These are phyloP conservation scores for Mesorhabditis belari DNA, from an alignment of 2,888 invertebrate genomes.

Conservation along the genomic window DNA sequence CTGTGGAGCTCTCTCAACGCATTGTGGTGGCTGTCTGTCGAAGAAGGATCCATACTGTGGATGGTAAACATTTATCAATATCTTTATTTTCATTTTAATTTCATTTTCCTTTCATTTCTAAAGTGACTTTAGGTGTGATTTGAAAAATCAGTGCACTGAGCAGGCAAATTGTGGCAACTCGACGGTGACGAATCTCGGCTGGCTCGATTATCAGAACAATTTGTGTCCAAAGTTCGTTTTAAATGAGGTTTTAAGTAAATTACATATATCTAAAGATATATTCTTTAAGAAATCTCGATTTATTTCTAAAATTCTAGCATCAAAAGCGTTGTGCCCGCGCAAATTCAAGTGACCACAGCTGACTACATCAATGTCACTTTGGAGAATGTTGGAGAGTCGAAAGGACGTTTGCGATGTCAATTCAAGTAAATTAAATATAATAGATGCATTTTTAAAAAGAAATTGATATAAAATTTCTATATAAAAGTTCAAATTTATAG, in stretches of 20 bases:
- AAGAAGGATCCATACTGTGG: constrained; percentile 85
- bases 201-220: constrained; percentile 32
- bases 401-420: constrained; percentile 19
- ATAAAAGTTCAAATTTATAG: too few relatives aligned
- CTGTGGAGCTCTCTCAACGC: constrained; percentile 22
- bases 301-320: too few relatives aligned
- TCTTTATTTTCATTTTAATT: constrained; percentile 27
- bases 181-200: constrained; percentile 27
- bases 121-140: constrained; percentile 11
- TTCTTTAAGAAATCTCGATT: too few relatives aligned
- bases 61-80: too few relatives aligned
- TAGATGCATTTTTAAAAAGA: too few relatives aligned
- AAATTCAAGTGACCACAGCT: constrained; percentile 45
- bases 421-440: constrained; percentile 16
- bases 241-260: not conserved
- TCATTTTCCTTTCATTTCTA: not conserved
- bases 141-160: constrained; percentile 25
- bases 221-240: constrained; percentile 25
- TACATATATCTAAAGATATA: not conserved
- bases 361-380: constrained; percentile 70
- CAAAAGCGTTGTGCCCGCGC: constrained; percentile 37
- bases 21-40: constrained; percentile 18
- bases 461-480: too few relatives aligned
- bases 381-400: constrained; percentile 74
- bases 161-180: constrained; percentile 27